Evolutionary conservation across 2,888 invertebrate genomes (phyloP).

Genomic region (Vesta saturnalis): DNA sequence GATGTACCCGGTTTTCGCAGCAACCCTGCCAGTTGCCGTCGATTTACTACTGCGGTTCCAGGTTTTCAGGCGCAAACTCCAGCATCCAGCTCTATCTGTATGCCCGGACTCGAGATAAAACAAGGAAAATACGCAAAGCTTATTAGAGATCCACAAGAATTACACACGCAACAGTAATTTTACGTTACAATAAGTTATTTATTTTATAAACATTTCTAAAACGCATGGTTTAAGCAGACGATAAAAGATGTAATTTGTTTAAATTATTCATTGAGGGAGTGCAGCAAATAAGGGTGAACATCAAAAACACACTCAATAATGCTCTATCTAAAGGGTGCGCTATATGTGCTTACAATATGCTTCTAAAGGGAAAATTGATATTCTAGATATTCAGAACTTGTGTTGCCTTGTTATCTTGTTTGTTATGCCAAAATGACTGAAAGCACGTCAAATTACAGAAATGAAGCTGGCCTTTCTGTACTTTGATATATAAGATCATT

Average conservation of each 20-base stretch:
- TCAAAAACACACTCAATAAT: neutral
- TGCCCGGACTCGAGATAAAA: conserved; percentile 56
- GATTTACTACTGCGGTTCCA: conserved; percentile 59
- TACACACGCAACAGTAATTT: conserved; percentile 39
- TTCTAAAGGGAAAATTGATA: neutral
- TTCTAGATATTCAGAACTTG: no score
- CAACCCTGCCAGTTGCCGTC: conserved; percentile 59
- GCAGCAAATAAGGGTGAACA: no score
- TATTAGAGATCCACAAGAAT: conserved; percentile 32
- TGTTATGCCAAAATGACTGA: no score
- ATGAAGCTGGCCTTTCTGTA: no score
- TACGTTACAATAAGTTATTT: neutral
- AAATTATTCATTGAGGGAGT: no score
- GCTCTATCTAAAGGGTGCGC: neutral
- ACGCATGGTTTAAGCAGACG: no score
- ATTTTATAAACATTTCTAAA: no score
- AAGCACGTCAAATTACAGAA: no score
- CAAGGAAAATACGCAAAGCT: conserved; percentile 43
- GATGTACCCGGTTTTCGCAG: conserved; percentile 51
- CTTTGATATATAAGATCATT: no score
- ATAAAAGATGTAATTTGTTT: no score
- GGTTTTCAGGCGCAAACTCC: conserved; percentile 57
- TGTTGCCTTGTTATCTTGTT: no score
- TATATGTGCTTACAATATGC: neutral
- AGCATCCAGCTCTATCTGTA: conserved; percentile 58